Evolutionary conservation across 92 coral and sea anemone species (phyloP), one percentile per base, ranked within the genome.

Genomic region (Umimayanthus kanabou): DNA sequence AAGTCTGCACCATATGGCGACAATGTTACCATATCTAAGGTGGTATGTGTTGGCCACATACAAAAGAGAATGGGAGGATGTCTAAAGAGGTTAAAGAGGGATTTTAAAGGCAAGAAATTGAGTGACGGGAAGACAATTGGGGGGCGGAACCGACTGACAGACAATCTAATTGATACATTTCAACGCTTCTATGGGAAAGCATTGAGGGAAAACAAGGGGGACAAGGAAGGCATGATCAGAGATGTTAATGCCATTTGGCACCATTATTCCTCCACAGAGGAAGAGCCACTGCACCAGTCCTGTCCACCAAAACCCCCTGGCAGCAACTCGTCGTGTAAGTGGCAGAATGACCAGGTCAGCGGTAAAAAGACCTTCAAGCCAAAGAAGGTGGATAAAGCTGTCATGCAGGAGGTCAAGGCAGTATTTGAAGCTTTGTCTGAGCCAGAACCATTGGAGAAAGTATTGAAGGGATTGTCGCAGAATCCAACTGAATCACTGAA

Each of bases 271-370:
- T 85, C 86, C 16, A 89, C 82, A 42, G 81, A 85, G 13, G 84
- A 80, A 18, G 29, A 79, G 23, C 84, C 84, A 40, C 6, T 28
- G 84, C 87, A 88, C 53, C 73, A 77, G 4, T 70, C 40, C 74
- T 88, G 90, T 72, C 86, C 85, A 64, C 69, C 37, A 33, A 33
- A 33, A 33, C 37, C 37, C 37, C 37, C 90, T 57, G 85, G 90
- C 45, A 26, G 13, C 11, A 67, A 49, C 23, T 87, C 85, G 23
- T 87, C 86, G 90, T 80, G 90, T 57, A 85, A 88, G 72, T 91
- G 90, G 93, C 93, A 88, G 85, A 88, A 79, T 42, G 93, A 91
- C 76, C 82, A 91, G 58, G 84, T 90, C 14, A 58, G 80, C 39
- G 82, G 91, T 28, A 88, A 82, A 10, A 80, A 47, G 45, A 74